A percentile compares a stretch with the other conserved stretches of the same genome.
phyloP scores from a whole-genome alignment of 2,888 invertebrate genomes.

The Melinaea menophilus region DNA sequence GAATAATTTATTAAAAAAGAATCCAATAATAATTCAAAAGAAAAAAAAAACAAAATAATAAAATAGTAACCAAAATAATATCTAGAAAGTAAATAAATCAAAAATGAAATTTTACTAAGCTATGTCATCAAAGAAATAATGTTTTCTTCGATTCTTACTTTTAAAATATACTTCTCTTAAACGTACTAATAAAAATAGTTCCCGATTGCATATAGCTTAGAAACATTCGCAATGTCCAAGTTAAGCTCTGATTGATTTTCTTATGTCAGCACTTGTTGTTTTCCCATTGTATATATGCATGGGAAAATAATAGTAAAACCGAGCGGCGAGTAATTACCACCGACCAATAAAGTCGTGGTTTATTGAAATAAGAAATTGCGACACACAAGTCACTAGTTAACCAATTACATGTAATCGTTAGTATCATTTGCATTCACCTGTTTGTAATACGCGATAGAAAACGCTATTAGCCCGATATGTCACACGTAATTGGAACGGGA shows the following conservation, averaged over 20 bases:
- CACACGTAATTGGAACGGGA: constrained; percentile 23
- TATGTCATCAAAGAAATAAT: too few species aligned
- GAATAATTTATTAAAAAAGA: too few species aligned
- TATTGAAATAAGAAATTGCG: constrained; percentile 70
- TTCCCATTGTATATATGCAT: constrained; percentile 56
- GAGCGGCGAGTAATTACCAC: constrained; percentile 49
- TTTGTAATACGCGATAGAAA: constrained; percentile 29
- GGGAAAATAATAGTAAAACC: constrained; percentile 46
- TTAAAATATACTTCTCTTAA: too few species aligned
- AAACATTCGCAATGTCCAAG: neutral
- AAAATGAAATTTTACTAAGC: too few species aligned
- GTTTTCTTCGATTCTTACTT: too few species aligned
- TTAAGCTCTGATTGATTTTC: constrained; percentile 57
- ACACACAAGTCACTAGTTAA: constrained; percentile 45
- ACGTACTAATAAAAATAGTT: too few species aligned
- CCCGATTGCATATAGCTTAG: neutral
- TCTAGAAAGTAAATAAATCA: too few species aligned
- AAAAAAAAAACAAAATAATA: too few species aligned
- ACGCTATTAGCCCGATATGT: constrained; percentile 21
- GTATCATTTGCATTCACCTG: constrained; percentile 51
- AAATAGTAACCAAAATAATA: too few species aligned
- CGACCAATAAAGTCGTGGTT: constrained; percentile 57
- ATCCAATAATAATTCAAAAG: too few species aligned
- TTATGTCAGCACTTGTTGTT: constrained; percentile 52
- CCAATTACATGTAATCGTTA: constrained; percentile 56